phyloP scores from a whole-genome alignment of 2,888 invertebrate species.

The Nemotelus nigrinus region DNA sequence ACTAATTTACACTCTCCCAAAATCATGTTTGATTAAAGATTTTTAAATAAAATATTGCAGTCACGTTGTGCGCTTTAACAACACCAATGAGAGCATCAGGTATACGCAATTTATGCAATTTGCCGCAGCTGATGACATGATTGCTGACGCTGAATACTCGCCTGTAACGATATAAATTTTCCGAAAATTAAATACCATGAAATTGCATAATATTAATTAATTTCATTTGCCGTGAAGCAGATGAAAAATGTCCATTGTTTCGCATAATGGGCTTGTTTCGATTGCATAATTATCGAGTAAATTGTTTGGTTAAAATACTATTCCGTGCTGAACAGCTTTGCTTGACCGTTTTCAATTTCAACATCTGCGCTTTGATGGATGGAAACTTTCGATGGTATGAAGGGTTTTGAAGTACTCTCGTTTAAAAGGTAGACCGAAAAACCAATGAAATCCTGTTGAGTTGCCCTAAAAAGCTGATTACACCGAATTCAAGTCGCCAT shows the following conservation, averaged over 20 bases:
- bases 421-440: too few relatives aligned
- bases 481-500: too few relatives aligned
- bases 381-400: too few relatives aligned
- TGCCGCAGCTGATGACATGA: conserved; percentile 56
- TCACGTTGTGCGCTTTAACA: conserved; percentile 31
- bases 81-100: not conserved
- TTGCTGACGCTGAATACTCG: conserved; percentile 65
- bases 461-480: too few relatives aligned
- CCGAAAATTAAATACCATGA: conserved; percentile 19
- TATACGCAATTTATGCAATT: conserved; percentile 32
- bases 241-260: not conserved
- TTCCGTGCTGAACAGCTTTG: too few relatives aligned
- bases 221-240: not conserved
- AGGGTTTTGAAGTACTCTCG: too few relatives aligned
- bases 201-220: conserved; percentile 35
- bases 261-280: not conserved
- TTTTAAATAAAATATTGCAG: conserved; percentile 30
- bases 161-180: conserved; percentile 55
- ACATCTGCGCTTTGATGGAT: too few relatives aligned
- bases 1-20: conserved; percentile 29
- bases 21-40: conserved; percentile 30
- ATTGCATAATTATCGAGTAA: conserved; percentile 1
- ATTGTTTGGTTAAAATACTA: not conserved
- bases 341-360: too few relatives aligned
- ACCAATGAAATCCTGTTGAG: too few relatives aligned